Evolutionary conservation across 1,140 invertebrate species (phyloP), one percentile per base, ranked within the genome.

Genomic region (Leguminivora glycinivorella): DNA sequence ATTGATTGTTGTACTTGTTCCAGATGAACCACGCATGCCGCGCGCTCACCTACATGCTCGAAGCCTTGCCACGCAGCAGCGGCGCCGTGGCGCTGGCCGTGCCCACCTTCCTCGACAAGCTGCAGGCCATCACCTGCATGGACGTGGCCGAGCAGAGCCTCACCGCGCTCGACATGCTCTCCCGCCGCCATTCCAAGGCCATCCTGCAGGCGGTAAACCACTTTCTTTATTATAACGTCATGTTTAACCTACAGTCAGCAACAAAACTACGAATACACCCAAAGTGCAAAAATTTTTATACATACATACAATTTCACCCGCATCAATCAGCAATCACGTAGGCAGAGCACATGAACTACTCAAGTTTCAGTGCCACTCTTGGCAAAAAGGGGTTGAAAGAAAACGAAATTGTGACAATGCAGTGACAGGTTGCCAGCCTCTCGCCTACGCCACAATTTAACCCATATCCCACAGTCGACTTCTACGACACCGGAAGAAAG

Each of bases 41-140:
- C 58, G 98, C 98, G 6, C 93, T 99, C 10, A 99, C 98, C 0
- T 99, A 99, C 87, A 99, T 99, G 98, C 97, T 99, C 95, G 99
- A 99, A 92, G 98, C 98, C 2, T 83, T 99, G 67, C 99, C 99
- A 0, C 94, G 99, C 40, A 99, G 98, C 12, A 98, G 98, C 26
- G 96, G 97, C 4, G 97, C 99, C 17, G 98, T 99, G 9, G 97
- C 99, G 2, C 98, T 99, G 78, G 98, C 98, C 19, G 97, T 99
- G 29, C 98, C 99, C 2, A 97, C 98, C 5, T 98, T 99, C 91
- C 92, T 99, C 22, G 97, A 98, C 91, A 98, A 99, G 92, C 93
- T 99, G 40, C 98, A 99, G 93, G 97, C 97, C 0, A 99, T 99
- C 76, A 98, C 99, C 76, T 99, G 98, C 87, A 99, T 99, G 98